Conservation (phyloP, 2,113 vertebrate genomes). For the Laterallus jamaicensis region DNA sequence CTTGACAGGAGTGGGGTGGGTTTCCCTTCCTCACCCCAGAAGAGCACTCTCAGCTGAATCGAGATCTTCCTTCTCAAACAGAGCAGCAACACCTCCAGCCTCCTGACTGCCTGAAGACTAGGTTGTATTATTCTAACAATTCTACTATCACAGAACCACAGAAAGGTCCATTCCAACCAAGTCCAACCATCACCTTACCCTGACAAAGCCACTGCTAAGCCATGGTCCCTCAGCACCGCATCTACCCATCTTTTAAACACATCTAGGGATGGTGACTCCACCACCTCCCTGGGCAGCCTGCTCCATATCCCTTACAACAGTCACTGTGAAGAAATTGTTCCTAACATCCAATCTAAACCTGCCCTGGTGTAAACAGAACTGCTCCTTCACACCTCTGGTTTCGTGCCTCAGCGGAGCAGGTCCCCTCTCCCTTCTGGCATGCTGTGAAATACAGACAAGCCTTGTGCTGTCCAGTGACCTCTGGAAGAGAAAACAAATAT, state of each 20-base stretch:
- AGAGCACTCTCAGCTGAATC: accelerated
- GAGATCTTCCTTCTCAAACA: background rate
- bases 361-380: background rate
- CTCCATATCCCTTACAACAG: too few species aligned
- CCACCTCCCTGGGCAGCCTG: too few species aligned
- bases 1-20: background rate
- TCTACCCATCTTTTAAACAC: too few species aligned
- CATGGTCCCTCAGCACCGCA: too few species aligned
- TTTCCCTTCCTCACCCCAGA: background rate
- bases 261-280: too few species aligned
- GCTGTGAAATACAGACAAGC: background rate
- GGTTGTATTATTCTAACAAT: background rate
- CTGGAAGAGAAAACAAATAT: background rate
- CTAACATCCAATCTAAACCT: too few species aligned
- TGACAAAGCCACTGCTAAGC: too few species aligned
- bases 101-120: background rate
- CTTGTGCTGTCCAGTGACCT: background rate
- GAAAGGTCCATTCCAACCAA: too few species aligned
- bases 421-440: background rate
- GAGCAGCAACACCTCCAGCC: background rate
- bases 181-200: too few species aligned
- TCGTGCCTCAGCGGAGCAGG: background rate
- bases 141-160: background rate
- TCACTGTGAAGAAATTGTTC: too few species aligned
- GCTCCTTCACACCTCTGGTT: background rate